Evolutionary conservation across 2,888 invertebrate species (phyloP), one percentile per base, ranked within the genome.

Genomic region (Melieria picta): DNA sequence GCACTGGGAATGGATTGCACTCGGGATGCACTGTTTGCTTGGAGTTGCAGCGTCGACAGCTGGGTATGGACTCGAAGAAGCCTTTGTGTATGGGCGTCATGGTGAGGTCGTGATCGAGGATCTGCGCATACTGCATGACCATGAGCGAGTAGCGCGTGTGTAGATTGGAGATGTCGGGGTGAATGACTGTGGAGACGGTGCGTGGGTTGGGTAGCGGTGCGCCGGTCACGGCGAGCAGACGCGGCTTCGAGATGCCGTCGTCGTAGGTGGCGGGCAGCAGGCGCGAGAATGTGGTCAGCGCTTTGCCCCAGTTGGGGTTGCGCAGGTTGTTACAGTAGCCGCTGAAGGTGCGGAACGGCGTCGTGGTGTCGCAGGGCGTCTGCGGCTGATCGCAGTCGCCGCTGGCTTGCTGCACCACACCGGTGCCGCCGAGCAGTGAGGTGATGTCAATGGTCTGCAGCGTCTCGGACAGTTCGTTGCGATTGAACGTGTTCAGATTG

Each of bases 111-210:
- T 98, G 98, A 85, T 98, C 98, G 30, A 98, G 85, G 81, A 98
- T 93, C 86, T 98, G 97, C 0, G 96, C 97, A 81, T 92, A 97
- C 88, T 97, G 97, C 97, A 98, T 98, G 56, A 94, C 91, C 93
- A 97, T 94, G 16, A 97, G 88, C 0, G 96, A 94, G 86, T 97
- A 97, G 6, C 95, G 89, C 0, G 92, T 93, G 82, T 96, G 96
- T 30, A 96, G 88, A 83, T 96, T 94, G 48, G 95, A 95, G 72
- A 96, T 95, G 81, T 97, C 96, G 0, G 96, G 94, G 85, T 98
- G 98, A 64, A 98, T 93, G 1, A 93, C 91, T 0, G 95, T 93
- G 0, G 97, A 97, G 52, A 98, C 91, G 0, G 93, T 89, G 56
- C 98, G 89, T 0, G 97, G 95, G 45, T 96, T 95, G 0, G 97